Evolutionary conservation across 2,888 invertebrate genomes (phyloP).

Genomic region (Malachius bipustulatus): DNA sequence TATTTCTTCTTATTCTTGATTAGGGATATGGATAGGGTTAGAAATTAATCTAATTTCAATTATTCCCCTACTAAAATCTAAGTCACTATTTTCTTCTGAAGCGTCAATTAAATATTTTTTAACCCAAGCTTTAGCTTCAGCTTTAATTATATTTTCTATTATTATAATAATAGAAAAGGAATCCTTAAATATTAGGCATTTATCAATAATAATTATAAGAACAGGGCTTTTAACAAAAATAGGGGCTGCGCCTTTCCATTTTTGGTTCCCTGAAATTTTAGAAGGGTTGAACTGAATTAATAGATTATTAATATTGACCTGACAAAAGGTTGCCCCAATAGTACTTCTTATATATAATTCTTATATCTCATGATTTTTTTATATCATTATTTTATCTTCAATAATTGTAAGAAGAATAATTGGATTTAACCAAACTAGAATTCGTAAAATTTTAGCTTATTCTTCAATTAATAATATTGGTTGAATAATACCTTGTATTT

Average conservation of each 20-base stretch:
- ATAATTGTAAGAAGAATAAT: constrained; percentile 40
- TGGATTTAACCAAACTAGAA: constrained; percentile 35
- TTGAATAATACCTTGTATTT: constrained; percentile 35
- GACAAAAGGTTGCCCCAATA: constrained; percentile 54
- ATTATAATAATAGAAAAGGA: constrained; percentile 42
- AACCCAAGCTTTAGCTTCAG: constrained; percentile 46
- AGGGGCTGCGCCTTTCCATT: constrained; percentile 47
- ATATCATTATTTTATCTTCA: constrained; percentile 38
- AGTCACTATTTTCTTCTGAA: too few relatives aligned
- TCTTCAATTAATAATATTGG: constrained; percentile 54
- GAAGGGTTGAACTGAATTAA: too few relatives aligned
- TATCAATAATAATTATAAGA: too few relatives aligned
- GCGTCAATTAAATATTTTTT: constrained; percentile 49
- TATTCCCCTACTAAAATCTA: too few relatives aligned
- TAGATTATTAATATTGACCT: too few relatives aligned
- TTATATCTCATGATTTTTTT: constrained; percentile 31
- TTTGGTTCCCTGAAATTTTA: constrained; percentile 50
- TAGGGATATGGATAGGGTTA: too few relatives aligned
- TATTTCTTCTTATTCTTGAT: too few relatives aligned
- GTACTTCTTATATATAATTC: constrained; percentile 35
- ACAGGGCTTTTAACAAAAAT: too few relatives aligned
- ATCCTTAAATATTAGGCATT: too few relatives aligned
- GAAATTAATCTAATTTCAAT: too few relatives aligned
- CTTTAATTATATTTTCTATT: constrained; percentile 40
- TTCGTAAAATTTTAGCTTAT: constrained; percentile 47